Evolutionary conservation across 2,888 invertebrate species (phyloP).

Genomic region (Polydrusus pterygomalis): DNA sequence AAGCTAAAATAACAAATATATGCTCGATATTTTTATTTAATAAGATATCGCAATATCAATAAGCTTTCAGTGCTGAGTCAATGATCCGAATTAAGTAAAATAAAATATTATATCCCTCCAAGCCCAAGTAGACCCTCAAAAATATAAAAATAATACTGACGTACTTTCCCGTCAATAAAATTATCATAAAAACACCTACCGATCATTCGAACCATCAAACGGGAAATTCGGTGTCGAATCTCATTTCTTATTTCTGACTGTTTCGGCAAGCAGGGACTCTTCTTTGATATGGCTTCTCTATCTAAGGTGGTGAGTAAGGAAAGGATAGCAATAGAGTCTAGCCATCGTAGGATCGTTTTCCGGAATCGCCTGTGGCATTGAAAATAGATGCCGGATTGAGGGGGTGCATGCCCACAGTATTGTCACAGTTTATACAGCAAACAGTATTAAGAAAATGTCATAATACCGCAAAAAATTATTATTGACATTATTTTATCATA

Average conservation of each 20-base stretch:
- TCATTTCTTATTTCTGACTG: constrained; percentile 37
- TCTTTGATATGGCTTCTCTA: not conserved
- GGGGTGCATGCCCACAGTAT: constrained; percentile 25
- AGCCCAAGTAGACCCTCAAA: constrained; percentile 6
- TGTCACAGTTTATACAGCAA: too few relatives aligned
- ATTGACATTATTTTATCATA: too few relatives aligned
- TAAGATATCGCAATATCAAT: too few relatives aligned
- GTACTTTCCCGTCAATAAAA: constrained; percentile 39
- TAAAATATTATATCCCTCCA: not conserved
- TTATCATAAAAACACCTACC: constrained; percentile 50
- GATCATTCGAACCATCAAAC: constrained; percentile 51
- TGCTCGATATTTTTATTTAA: too few relatives aligned
- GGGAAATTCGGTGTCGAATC: constrained; percentile 51
- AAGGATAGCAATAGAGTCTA: constrained; percentile 15
- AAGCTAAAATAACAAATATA: too few relatives aligned
- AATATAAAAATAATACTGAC: constrained; percentile 24
- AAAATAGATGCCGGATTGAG: constrained; percentile 37
- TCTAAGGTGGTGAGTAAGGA: not conserved
- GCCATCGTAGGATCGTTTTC: constrained; percentile 26
- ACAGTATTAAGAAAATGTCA: too few relatives aligned
- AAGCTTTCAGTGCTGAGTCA: too few relatives aligned
- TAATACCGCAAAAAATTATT: too few relatives aligned
- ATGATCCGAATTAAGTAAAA: too few relatives aligned
- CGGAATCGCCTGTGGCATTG: constrained; percentile 45
- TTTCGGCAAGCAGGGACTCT: constrained; percentile 12